Conservation (phyloP, 1,140 invertebrate species). For the Portunus trituberculatus region DNA sequence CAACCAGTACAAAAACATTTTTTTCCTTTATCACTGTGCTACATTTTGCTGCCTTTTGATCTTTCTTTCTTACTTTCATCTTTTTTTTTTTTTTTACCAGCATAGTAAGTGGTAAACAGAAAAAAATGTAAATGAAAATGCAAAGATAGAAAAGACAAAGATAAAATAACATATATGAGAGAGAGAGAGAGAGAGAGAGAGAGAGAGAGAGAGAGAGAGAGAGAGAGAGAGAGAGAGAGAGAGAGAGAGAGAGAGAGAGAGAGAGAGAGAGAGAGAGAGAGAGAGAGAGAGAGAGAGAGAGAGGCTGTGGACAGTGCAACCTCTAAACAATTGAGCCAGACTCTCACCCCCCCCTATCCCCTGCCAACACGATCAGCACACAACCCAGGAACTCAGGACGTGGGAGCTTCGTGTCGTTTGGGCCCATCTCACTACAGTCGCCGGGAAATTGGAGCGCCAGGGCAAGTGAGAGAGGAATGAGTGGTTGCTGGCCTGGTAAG, state of each 20-base stretch:
- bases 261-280: slow-evolving; percentile 20
- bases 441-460: neutral
- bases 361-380: slow-evolving; percentile 3
- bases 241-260: slow-evolving; percentile 20
- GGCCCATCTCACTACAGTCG: neutral
- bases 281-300: slow-evolving; percentile 20
- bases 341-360: neutral
- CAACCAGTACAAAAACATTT: neutral
- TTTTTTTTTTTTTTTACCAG: neutral
- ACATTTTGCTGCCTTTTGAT: neutral
- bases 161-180: neutral
- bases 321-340: slow-evolving; percentile 30
- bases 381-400: neutral
- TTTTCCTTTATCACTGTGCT: neutral
- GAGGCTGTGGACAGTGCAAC: neutral
- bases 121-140: too few species aligned
- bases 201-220: slow-evolving; percentile 16
- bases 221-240: slow-evolving; percentile 20
- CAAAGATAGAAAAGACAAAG: neutral
- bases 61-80: neutral
- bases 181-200: slow-evolving; percentile 17
- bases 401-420: slow-evolving; percentile 28
- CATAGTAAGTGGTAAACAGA: too few species aligned
- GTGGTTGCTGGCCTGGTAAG: neutral
- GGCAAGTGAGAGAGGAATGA: neutral